Evolutionary conservation across 1,140 invertebrate species (phyloP).

Genomic region (Cephus cinctus): DNA sequence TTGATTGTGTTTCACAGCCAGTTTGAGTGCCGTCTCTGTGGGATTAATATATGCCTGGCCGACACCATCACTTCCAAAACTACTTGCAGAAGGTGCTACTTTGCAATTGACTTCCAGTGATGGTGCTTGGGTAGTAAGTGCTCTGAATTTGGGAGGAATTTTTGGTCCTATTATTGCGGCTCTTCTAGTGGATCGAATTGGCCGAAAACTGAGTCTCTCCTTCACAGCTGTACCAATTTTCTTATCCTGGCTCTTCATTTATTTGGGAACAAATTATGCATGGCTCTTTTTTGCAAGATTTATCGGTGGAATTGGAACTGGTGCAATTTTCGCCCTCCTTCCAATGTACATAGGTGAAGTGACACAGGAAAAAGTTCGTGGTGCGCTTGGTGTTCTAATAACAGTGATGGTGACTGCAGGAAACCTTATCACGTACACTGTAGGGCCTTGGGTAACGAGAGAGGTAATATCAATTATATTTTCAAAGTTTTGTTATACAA

Average conservation of each 20-base stretch:
- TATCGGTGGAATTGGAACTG: constrained; percentile 63
- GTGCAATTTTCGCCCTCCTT: constrained; percentile 61
- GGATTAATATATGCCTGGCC: too few species aligned
- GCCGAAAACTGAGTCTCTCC: constrained; percentile 64
- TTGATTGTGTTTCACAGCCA: too few species aligned
- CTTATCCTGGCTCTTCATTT: constrained; percentile 62
- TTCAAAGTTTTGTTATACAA: too few species aligned
- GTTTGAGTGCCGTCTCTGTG: too few species aligned
- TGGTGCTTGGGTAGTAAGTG: neutral
- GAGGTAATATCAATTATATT: too few species aligned
- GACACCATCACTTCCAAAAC: too few species aligned
- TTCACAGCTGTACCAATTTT: constrained; percentile 60
- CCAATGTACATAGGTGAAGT: constrained; percentile 66
- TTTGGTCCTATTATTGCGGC: constrained; percentile 34
- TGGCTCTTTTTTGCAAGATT: constrained; percentile 54
- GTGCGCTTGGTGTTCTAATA: constrained; percentile 62
- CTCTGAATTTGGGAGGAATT: constrained; percentile 25
- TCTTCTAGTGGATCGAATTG: constrained; percentile 53
- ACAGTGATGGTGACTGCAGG: constrained; percentile 58
- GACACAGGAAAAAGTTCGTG: constrained; percentile 62
- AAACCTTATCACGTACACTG: constrained; percentile 53
- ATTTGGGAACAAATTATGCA: constrained; percentile 48
- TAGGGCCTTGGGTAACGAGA: too few species aligned
- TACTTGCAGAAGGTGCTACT: too few species aligned
- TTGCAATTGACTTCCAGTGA: neutral